Evolutionary conservation across 2,113 vertebrate species (phyloP), one percentile per base, ranked within the genome.

Genomic region (Ranitomeya imitator): DNA sequence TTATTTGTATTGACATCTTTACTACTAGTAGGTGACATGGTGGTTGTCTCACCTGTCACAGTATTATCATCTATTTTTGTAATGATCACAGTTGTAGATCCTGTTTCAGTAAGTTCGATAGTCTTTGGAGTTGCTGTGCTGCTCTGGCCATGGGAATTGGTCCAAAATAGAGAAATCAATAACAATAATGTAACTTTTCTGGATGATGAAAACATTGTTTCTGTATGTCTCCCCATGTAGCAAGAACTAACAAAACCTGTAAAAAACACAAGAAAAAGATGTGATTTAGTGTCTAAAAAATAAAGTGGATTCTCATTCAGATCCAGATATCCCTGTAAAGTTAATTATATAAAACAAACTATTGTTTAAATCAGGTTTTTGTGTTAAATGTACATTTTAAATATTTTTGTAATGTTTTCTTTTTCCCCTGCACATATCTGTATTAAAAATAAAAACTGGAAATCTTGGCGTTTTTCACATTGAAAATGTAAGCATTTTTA

Each of bases 121-220:
- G 15, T 67, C 12, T 13, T 52, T 3, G 45, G 6, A 21, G 7
- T 51, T 23, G 4, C 21, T 69, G 74, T 52, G 19, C 12, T 26
- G 19, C 2, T 18, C 12, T 63, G 55, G 14, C 55, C 85, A 31
- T 63, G 19, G 8, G 19, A 19, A 15, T 23, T 45, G 54, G 60
- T 69, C 74, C 85, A 86, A 16, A 79, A 65, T 37, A 79, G 16
- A 12, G 45, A 79, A 67, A 86, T 6, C 13, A 79, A 19, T 26
- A 79, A 1, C 18, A 86, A 13, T 19, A 79, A 6, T 26, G 31
- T 21, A 16, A 61, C 14, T 55, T 67, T 12, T 79, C 60, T 31
- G 3, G 55, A 31, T 19, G 45, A 63, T 19, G 59, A 52, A 11
- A 21, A 51, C 87, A 88, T 88, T 78, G 13, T 88, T 23, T 63